These are phyloP conservation scores for Dryoscopus gambensis DNA, from an alignment of 2,113 vertebrate genomes.

Conservation along the genomic window DNA sequence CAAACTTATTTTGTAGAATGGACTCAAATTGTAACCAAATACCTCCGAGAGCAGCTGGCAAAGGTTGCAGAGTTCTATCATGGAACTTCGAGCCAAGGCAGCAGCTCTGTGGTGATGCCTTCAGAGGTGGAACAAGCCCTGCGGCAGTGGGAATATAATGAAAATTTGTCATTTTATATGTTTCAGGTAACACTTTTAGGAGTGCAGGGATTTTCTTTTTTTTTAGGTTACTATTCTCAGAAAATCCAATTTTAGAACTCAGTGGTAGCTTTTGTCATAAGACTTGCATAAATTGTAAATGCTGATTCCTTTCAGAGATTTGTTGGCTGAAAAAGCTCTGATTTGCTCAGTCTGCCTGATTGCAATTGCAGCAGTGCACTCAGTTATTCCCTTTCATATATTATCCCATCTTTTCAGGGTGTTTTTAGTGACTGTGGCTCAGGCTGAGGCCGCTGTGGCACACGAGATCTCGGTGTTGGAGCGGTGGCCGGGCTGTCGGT, in stretches of 20 bases:
- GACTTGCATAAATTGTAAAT: background rate
- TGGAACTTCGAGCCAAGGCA: slow-evolving; percentile 37
- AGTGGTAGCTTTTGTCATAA: background rate
- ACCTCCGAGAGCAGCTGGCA: slow-evolving; percentile 75
- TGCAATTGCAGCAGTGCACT: background rate
- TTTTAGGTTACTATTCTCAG: background rate
- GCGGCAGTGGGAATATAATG: slow-evolving; percentile 79
- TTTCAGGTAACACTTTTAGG: slow-evolving; percentile 69
- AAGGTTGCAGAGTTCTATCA: slow-evolving; percentile 79
- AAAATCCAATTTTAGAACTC: background rate
- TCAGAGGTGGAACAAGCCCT: slow-evolving; percentile 75
- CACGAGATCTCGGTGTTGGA: background rate
- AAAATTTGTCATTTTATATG: slow-evolving; percentile 79
- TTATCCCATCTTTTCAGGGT: background rate
- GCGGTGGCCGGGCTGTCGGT: background rate
- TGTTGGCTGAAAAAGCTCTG: background rate
- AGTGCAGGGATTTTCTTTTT: background rate
- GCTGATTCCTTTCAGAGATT: background rate
- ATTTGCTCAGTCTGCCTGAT: background rate
- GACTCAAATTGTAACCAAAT: slow-evolving; percentile 78
- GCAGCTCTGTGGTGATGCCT: slow-evolving; percentile 40
- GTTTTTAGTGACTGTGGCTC: background rate
- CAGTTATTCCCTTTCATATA: background rate
- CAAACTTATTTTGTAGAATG: slow-evolving; percentile 62
- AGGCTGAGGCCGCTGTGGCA: background rate